These are phyloP conservation scores for Neofelis nebulosa DNA, from an alignment of 2,113 vertebrate genomes.

Conservation along the genomic window DNA sequence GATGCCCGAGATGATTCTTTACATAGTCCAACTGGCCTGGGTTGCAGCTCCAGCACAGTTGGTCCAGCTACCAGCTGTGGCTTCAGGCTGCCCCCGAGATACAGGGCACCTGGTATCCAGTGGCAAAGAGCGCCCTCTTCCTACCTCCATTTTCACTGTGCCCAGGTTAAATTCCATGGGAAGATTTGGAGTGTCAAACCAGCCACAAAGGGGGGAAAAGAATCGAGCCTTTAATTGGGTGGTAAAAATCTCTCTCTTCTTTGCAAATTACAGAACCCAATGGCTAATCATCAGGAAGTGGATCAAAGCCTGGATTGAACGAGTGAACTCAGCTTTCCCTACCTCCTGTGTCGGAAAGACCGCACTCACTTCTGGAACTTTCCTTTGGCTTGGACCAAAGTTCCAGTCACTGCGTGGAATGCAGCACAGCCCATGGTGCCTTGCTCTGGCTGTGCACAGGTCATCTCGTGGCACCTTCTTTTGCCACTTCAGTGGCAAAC, in stretches of 20 bases:
- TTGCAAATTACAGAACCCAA: neutral
- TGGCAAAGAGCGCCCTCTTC: neutral
- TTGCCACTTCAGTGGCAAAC: neutral
- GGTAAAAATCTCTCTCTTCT: neutral
- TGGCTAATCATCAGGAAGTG: neutral
- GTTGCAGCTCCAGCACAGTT: neutral
- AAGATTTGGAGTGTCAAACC: neutral
- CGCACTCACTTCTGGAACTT: neutral
- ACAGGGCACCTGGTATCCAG: accelerated
- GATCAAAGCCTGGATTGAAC: neutral
- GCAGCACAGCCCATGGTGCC: neutral
- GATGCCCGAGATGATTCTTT: neutral
- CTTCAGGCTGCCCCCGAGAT: neutral
- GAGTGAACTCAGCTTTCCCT: neutral
- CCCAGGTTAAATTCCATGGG: neutral
- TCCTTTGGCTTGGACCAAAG: neutral
- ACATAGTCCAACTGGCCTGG: neutral
- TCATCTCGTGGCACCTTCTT: neutral
- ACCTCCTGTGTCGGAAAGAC: neutral
- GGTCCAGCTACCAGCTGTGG: neutral
- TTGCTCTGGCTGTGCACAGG: neutral
- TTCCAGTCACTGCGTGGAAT: neutral
- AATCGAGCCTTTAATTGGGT: neutral
- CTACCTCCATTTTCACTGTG: neutral
- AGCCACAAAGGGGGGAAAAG: neutral